Percentiles rank a stretch among this genome's conserved stretches.
Evolutionary conservation across 1,140 invertebrate genomes (phyloP).

Genomic region (Protaetia brevitarsis): DNA sequence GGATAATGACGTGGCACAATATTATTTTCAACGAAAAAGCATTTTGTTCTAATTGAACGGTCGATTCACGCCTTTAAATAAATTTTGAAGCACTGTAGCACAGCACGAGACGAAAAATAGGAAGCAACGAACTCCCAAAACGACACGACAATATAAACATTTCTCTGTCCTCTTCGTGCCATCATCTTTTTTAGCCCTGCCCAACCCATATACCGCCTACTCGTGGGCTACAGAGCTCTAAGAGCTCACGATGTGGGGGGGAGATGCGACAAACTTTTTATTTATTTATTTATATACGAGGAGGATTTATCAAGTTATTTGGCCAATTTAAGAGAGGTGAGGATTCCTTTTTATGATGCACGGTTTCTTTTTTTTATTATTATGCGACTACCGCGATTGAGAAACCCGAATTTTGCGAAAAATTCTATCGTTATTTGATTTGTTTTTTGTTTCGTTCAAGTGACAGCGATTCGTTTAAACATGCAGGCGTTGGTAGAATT

Average conservation of each 20-base stretch:
- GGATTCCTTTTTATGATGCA: not conserved
- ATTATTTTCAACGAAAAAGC: too few relatives aligned
- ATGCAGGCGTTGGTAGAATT: conserved; percentile 23
- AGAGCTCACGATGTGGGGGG: not conserved
- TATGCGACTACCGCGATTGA: not conserved
- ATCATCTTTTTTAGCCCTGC: conserved; percentile 20
- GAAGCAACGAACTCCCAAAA: conserved; percentile 28
- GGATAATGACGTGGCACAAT: too few relatives aligned
- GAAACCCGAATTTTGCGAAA: not conserved
- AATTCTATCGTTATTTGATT: not conserved
- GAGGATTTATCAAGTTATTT: too few relatives aligned
- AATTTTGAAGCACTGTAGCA: conserved; percentile 48
- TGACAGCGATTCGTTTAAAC: not conserved
- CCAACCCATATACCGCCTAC: conserved; percentile 22
- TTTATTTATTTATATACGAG: not conserved
- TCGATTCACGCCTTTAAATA: conserved; percentile 7
- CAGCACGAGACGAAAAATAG: conserved; percentile 38
- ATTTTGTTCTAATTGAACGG: not conserved
- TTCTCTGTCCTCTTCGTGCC: not conserved
- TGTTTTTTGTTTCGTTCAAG: not conserved
- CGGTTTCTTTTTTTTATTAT: not conserved
- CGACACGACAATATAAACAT: not conserved
- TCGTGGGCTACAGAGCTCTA: conserved; percentile 30
- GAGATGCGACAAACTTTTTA: not conserved
- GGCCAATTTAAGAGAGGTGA: too few relatives aligned